phyloP scores from a whole-genome alignment of 2,888 invertebrate species.

The Sarcophaga caerulescens region DNA sequence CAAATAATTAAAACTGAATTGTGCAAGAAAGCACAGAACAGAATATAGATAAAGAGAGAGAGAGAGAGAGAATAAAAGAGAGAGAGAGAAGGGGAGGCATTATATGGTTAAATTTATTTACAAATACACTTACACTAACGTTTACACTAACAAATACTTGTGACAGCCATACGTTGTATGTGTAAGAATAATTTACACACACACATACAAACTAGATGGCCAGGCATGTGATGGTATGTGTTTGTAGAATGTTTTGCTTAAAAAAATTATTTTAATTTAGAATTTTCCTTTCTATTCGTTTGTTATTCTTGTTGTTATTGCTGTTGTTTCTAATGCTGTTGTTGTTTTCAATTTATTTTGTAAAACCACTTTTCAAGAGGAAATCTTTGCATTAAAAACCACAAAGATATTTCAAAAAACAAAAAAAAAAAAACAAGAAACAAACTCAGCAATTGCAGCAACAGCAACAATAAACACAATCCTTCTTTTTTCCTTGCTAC shows the following conservation, averaged over 20 bases:
- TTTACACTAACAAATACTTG: too few species aligned
- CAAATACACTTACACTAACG: too few species aligned
- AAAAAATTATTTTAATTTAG: background rate
- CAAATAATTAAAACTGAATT: slow-evolving; percentile 38
- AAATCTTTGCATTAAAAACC: slow-evolving; percentile 23
- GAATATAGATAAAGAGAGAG: background rate
- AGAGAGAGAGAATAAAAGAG: background rate
- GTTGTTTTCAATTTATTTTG: background rate
- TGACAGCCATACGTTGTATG: too few species aligned
- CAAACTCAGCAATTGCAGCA: background rate
- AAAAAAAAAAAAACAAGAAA: slow-evolving; percentile 19
- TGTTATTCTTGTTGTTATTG: background rate
- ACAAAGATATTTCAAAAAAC: background rate
- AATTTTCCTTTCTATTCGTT: background rate
- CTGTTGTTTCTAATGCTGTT: background rate
- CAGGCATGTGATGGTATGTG: background rate
- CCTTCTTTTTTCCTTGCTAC: background rate
- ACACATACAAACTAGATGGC: background rate
- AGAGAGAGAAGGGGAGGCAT: background rate
- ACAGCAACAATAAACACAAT: slow-evolving; percentile 27
- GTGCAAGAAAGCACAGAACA: too few species aligned
- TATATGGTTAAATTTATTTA: too few species aligned
- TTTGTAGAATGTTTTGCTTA: background rate
- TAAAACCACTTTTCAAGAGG: slow-evolving; percentile 1
- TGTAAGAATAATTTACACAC: too few species aligned